Evolutionary conservation across 2,888 invertebrate genomes (phyloP), one percentile per base, ranked within the genome.

Genomic region (Bellardia bayeri): DNA sequence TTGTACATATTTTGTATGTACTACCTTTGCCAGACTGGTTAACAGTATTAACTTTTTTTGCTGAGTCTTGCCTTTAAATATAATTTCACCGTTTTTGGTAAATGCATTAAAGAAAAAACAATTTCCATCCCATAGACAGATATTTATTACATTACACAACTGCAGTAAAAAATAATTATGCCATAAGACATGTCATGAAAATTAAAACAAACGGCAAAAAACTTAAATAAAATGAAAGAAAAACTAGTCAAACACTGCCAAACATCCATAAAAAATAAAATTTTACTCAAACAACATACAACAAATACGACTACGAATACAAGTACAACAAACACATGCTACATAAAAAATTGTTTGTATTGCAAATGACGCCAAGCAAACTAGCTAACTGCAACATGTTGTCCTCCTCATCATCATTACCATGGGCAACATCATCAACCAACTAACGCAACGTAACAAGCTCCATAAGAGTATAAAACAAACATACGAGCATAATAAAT

Each of bases 111-210:
- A 14, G 3, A 58, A 30, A 23, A 42, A 45, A 23, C 16, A 66
- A 66, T 58, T 58, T 23, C 42, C 72, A 72, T 56, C 11, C 71
- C 58, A 72, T 8, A 45, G 23, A 49, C 45, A 78, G 9, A 64
- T 33, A 23, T 69, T 42, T 75, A 71, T 69, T 61, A 68, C 58
- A 82, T 74, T 68, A 69, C 33, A 45, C 69, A 76, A 69, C 40
- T 76, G 37, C 63, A 42, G 61, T 76, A 69, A 58, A 63, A 75
- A 64, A 40, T 71, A 71, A 83, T 78, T 78, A 78, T 64, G 64
- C 71, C 78, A 78, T 56, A 71, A 64, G 78, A 45, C 71, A 71
- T 71, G 63, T 71, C 33, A 71, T 37, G 63, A 40, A 64, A 76
- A 76, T 54, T 64, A 40, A 76, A 64, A 54, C n/a, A 37, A 64